Conservation (phyloP, 1,140 invertebrate genomes). For the Trachymyrmex cornetzi region DNA sequence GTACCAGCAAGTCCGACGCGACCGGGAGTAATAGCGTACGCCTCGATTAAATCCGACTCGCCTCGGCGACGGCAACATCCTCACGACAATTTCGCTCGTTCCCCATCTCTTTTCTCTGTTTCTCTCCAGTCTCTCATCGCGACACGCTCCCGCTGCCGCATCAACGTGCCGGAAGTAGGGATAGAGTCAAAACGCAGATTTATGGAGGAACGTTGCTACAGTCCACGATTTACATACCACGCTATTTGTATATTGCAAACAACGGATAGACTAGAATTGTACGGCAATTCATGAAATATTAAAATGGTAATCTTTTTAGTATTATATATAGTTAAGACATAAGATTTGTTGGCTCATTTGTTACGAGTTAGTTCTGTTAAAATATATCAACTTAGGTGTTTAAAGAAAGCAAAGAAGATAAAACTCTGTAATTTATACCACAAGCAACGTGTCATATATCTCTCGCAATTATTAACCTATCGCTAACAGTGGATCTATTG, state of each 20-base stretch:
- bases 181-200: constrained; percentile 67
- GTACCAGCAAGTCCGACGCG: constrained; percentile 66
- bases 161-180: constrained; percentile 41
- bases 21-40: constrained; percentile 76
- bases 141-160: constrained; percentile 35
- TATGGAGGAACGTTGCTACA: constrained; percentile 34
- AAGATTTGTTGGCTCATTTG: constrained; percentile 11
- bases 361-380: constrained; percentile 30
- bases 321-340: not conserved
- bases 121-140: constrained; percentile 3
- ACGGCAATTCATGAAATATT: constrained; percentile 7
- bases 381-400: not conserved
- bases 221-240: not conserved
- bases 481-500: no score
- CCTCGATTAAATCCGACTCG: constrained; percentile 80
- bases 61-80: constrained; percentile 54
- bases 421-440: not conserved
- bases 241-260: not conserved
- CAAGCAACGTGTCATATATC: not conserved
- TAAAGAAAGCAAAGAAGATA: not conserved
- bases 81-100: constrained; percentile 51
- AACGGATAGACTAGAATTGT: not conserved
- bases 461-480: not conserved
- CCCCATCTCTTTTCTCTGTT: not conserved
- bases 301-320: constrained; percentile 21